Evolutionary conservation across 1,140 invertebrate species (phyloP).

Genomic region (Coelopa frigida): DNA sequence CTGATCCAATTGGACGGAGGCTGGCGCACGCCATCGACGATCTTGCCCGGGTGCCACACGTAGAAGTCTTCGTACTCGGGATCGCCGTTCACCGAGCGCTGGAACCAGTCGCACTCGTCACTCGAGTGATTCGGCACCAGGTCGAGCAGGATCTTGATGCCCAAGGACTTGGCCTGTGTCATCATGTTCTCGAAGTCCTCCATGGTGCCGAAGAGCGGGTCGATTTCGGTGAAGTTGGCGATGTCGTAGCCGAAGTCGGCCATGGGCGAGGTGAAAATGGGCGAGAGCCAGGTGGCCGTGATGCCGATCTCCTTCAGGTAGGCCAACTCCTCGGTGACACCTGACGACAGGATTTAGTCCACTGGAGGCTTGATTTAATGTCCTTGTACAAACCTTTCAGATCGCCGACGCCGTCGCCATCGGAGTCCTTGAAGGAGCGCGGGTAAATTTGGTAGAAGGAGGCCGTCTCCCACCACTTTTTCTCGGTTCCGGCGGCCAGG

Average conservation of each 20-base stretch:
- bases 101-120: conserved; percentile 67
- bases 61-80: conserved; percentile 64
- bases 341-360: conserved; percentile 45
- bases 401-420: conserved; percentile 67
- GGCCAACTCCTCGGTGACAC: conserved; percentile 10
- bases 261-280: conserved; percentile 26
- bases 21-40: conserved; percentile 32
- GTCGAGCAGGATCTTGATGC: conserved; percentile 66
- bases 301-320: conserved; percentile 14
- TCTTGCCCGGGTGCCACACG: conserved; percentile 57
- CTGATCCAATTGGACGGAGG: conserved; percentile 71
- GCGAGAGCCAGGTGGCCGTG: conserved; percentile 12
- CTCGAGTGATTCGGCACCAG: conserved; percentile 79
- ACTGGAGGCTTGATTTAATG: background rate
- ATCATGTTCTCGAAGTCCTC: conserved; percentile 60
- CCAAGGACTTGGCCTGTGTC: conserved; percentile 45
- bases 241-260: conserved; percentile 57
- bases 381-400: conserved; percentile 44
- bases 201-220: conserved; percentile 59
- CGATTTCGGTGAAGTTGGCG: conserved; percentile 51
- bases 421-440: conserved; percentile 64
- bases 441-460: conserved; percentile 68
- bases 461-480: conserved; percentile 62
- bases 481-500: background rate
- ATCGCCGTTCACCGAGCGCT: conserved; percentile 52